A percentile compares a stretch with the other conserved stretches of the same genome.
These are phyloP conservation scores for Tenthredo mesomela DNA, from an alignment of 2,888 invertebrate species.

Conservation along the genomic window DNA sequence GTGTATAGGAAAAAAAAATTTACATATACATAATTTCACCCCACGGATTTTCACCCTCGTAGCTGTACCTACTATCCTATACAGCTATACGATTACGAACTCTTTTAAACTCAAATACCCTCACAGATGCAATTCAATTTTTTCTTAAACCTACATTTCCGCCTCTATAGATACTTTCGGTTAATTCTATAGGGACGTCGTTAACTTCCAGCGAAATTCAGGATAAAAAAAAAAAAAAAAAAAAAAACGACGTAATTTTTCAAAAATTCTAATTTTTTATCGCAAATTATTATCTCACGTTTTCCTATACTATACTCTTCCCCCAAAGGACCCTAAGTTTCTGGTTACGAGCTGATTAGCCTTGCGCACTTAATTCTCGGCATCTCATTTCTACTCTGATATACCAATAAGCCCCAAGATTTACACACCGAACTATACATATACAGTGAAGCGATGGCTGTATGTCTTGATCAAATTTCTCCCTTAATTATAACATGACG, in stretches of 20 bases:
- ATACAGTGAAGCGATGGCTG: not conserved
- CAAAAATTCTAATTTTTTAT: constrained; percentile 20
- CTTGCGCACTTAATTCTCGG: not conserved
- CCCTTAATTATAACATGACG: constrained; percentile 21
- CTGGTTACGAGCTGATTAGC: constrained; percentile 17
- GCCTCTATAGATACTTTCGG: not conserved
- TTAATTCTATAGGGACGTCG: not conserved
- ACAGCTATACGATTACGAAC: not conserved
- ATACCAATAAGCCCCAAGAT: not conserved
- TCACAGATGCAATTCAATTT: not conserved
- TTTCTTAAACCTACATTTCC: not conserved
- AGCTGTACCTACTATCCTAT: not conserved
- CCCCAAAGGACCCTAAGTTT: constrained; percentile 4
- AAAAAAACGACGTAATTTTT: not conserved
- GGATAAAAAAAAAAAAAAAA: not conserved
- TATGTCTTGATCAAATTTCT: not conserved
- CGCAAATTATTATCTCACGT: not conserved
- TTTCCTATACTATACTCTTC: not conserved
- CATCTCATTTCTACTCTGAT: constrained; percentile 32
- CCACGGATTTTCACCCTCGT: not conserved
- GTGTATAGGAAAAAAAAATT: constrained; percentile 5
- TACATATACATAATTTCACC: not conserved
- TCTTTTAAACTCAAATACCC: not conserved
- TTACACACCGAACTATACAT: not conserved
- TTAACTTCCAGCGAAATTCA: not conserved